Evolutionary conservation across 2,888 invertebrate genomes (phyloP), one percentile per base, ranked within the genome.

Genomic region (Diloba caeruleocephala): DNA sequence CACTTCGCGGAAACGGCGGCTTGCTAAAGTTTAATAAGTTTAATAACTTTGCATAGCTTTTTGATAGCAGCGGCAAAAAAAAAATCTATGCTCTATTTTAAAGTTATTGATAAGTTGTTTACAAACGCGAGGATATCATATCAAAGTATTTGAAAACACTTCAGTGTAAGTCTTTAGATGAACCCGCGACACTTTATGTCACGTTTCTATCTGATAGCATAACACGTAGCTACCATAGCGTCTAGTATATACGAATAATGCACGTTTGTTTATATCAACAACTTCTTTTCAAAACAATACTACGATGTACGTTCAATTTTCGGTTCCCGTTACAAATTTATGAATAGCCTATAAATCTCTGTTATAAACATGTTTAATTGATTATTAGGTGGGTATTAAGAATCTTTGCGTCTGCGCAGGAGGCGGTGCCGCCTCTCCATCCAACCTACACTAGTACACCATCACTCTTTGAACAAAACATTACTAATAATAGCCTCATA

Each of bases 351-450:
- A 46, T 51, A 49, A 39, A 51, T 17, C 15, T 28, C 17, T 12
- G 21, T 37, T 52, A 56, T 50, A 38, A 54, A 33, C 9, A 26
- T 60, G 46, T 60, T 60, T 51, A 48, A 25, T 36, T 48, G 44
- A 65, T 66, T 60, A 65, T 67, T 58, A 56, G 52, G 56, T 69
- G 45, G 15, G 62, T 68, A 69, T 74, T 36, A 79, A 55, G 72
- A 76, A 81, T 76, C 56, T 53, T 49, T 42, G 58, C 68, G 71
- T 59, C 62, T 54, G 63, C 65, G 58, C 57, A 50, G 53, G 51
- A 68, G 74, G 64, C 63, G 70, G 51, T 41, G 44, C 44, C 38
- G 41, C 46, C 67, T 57, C 41, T 63, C 66, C 68, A 66, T 58
- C 54, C 67, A 15, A 53, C 61, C 64, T 63, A 66, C 72, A 55